phyloP scores from a whole-genome alignment of 2,888 invertebrate species.

The Perizoma affinitatum region DNA sequence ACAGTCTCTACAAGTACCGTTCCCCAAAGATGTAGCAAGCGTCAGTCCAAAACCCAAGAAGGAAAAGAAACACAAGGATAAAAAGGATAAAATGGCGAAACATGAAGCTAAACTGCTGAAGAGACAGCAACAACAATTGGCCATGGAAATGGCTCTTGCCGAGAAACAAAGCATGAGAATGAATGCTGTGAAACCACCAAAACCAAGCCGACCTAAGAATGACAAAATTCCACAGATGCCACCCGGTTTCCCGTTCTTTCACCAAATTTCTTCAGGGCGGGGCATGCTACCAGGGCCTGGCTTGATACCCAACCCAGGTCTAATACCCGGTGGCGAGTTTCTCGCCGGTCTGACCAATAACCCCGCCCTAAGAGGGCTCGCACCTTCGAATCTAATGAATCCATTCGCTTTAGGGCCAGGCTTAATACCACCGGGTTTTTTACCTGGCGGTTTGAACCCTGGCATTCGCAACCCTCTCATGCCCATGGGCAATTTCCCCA shows the following conservation, averaged over 20 bases:
- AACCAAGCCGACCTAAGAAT: slow-evolving; percentile 72
- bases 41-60: slow-evolving; percentile 84
- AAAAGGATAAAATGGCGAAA: slow-evolving; percentile 78
- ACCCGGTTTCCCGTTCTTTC: slow-evolving; percentile 77
- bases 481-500: slow-evolving; percentile 80
- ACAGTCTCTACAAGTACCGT: slow-evolving; percentile 75
- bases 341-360: slow-evolving; percentile 73
- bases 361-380: slow-evolving; percentile 73
- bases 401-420: slow-evolving; percentile 85
- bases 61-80: slow-evolving; percentile 82
- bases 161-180: slow-evolving; percentile 70
- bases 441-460: slow-evolving; percentile 61
- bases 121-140: slow-evolving; percentile 75
- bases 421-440: slow-evolving; percentile 84
- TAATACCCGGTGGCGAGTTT: slow-evolving; percentile 78
- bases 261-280: slow-evolving; percentile 74
- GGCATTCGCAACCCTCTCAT: slow-evolving; percentile 81
- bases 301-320: slow-evolving; percentile 72
- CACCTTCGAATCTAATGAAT: slow-evolving; percentile 73
- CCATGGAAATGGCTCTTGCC: slow-evolving; percentile 69
- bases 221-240: slow-evolving; percentile 73
- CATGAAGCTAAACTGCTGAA: slow-evolving; percentile 75
- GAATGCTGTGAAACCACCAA: slow-evolving; percentile 62
- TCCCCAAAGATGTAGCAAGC: slow-evolving; percentile 81
- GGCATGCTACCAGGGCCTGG: slow-evolving; percentile 83